Evolutionary conservation across 2,797 vertebrate genomes (phyloP), one percentile per base, ranked within the genome.

Genomic region (Myotis pilosus): DNA sequence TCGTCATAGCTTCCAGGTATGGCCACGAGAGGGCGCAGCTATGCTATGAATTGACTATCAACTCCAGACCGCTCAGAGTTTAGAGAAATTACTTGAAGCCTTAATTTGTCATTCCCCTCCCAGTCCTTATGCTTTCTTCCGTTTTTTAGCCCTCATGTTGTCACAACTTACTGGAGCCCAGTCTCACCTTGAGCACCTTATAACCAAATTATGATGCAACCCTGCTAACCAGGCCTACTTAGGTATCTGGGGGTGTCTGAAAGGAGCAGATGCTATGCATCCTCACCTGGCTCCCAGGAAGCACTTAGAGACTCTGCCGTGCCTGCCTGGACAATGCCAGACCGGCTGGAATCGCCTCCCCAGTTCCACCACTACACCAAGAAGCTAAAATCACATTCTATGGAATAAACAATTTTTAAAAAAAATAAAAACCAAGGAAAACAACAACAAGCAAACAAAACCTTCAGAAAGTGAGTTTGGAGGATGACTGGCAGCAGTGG

Each of bases 1-100:
- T 30, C 10, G 0, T 15, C 23, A 3, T 11, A 1, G 62, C 33
- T 17, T 53, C 80, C 62, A 25, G 0, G 1, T 4, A 0, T 13
- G 22, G 5, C 89, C 85, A 79, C 44, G 20, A 83, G 95, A 72
- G 75, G 74, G 89, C 15, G 4, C 33, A 16, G 28, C 15, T 7
- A 13, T 3, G 10, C 55, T 10, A 9, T 1, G 47, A 57, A 0
- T 8, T 1, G 13, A 69, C 3, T 6, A 19, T 33, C 28, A 30
- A 2, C 8, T 8, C 25, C 3, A 20, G 30, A 23, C 8, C 19
- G 1, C 38, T 0, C 47, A 36, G 55, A 25, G 38, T 33, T 23
- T 2, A 3, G 3, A 53, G n/a, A 86, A 62, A 13, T n/a, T 36
- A 23, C 15, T 19, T 11, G 20, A 76, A 30, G 41, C 16, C 20